phyloP scores from a whole-genome alignment of 2,113 vertebrate genomes.

The Pelvicachromis taeniatus region DNA sequence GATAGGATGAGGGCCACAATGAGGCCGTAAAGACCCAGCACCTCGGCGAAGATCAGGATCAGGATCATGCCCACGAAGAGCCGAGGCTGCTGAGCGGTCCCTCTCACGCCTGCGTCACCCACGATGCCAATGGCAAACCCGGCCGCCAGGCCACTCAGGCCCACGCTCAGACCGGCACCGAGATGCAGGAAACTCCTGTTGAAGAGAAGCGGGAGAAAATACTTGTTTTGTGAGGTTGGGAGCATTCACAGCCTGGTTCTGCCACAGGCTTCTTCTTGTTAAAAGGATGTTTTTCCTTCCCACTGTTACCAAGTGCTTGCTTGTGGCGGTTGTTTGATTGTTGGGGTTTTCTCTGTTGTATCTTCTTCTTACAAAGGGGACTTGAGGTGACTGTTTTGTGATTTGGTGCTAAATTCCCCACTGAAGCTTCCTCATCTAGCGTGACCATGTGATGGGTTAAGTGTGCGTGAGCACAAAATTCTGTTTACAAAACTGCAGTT shows the following conservation, averaged over 20 bases:
- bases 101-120: conserved; percentile 92
- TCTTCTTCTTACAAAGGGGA: not conserved
- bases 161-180: conserved; percentile 94
- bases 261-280: not conserved
- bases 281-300: not conserved
- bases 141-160: conserved; percentile 93
- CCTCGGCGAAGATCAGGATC: conserved; percentile 97
- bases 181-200: conserved; percentile 95
- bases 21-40: conserved; percentile 95
- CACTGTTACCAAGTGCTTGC: not conserved
- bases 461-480: not conserved
- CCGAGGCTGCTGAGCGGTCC: conserved; percentile 96
- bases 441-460: not conserved
- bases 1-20: conserved; percentile 98
- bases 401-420: not conserved
- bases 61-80: conserved; percentile 99
- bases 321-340: not conserved
- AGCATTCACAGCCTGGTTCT: not conserved
- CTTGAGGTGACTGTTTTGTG: not conserved
- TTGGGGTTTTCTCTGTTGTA: not conserved
- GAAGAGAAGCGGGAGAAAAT: not conserved
- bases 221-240: not conserved
- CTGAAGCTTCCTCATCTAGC: not conserved
- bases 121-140: conserved; percentile 98
- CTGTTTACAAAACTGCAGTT: not conserved